These are phyloP conservation scores for Tuberolachnus salignus DNA, from an alignment of 2,888 invertebrate species.

Conservation along the genomic window DNA sequence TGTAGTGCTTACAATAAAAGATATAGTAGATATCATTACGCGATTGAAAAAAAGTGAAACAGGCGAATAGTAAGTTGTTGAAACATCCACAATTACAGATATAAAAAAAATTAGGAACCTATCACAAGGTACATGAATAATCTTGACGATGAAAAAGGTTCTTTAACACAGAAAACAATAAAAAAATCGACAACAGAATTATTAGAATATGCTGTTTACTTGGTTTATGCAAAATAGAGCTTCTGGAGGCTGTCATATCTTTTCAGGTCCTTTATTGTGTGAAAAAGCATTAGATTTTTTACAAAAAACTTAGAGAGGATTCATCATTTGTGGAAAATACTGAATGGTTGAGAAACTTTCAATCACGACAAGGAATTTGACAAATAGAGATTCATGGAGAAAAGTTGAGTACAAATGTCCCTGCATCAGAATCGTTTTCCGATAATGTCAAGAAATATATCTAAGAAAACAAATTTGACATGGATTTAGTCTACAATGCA, in stretches of 20 bases:
- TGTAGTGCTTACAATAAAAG: slow-evolving; percentile 13
- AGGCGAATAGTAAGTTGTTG: slow-evolving; percentile 21
- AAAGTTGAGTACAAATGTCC: too few relatives aligned
- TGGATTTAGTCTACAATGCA: background rate
- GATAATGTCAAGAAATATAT: too few relatives aligned
- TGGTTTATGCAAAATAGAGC: slow-evolving; percentile 8
- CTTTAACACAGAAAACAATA: slow-evolving; percentile 46
- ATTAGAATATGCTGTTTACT: slow-evolving; percentile 21
- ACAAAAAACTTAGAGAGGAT: slow-evolving; percentile 13
- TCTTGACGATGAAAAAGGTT: slow-evolving; percentile 22
- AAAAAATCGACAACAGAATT: slow-evolving; percentile 28
- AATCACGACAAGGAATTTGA: too few relatives aligned
- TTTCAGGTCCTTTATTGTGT: slow-evolving; percentile 57
- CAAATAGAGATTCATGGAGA: too few relatives aligned
- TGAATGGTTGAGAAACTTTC: too few relatives aligned
- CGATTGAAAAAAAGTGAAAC: slow-evolving; percentile 21
- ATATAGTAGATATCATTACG: slow-evolving; percentile 35
- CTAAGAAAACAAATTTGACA: background rate
- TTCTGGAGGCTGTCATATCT: slow-evolving; percentile 57
- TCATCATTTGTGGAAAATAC: too few relatives aligned
- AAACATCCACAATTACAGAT: slow-evolving; percentile 41
- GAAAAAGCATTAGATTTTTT: slow-evolving; percentile 47
- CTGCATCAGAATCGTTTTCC: too few relatives aligned
- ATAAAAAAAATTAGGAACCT: background rate
- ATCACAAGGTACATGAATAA: slow-evolving; percentile 23